Conservation (phyloP, 2,888 invertebrate genomes). For the Ophion obscuratus region DNA sequence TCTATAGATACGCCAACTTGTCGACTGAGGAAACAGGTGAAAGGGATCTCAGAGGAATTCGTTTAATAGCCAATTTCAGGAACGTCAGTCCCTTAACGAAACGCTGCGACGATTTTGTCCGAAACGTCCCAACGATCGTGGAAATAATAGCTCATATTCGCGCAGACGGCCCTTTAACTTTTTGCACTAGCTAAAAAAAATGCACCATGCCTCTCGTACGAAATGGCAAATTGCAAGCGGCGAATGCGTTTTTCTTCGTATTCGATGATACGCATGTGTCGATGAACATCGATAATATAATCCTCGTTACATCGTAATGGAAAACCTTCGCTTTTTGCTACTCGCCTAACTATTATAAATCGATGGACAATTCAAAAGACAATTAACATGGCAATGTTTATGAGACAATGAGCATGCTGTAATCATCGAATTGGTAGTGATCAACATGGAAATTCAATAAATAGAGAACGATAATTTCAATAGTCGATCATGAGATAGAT, state of each 20-base stretch:
- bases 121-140: conserved; percentile 67
- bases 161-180: conserved; percentile 57
- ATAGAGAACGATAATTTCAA: neutral
- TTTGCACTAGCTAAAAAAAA: conserved; percentile 18
- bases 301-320: conserved; percentile 9
- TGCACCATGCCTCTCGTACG: neutral
- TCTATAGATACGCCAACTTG: conserved; percentile 29
- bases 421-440: too few relatives aligned
- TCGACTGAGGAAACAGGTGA: conserved; percentile 47
- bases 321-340: conserved; percentile 3
- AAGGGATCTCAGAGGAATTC: conserved; percentile 67
- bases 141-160: conserved; percentile 68
- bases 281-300: conserved; percentile 5
- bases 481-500: neutral
- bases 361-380: neutral
- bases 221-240: conserved; percentile 22
- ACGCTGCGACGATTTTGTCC: conserved; percentile 71
- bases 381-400: neutral
- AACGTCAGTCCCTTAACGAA: conserved; percentile 81
- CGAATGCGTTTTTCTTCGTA: conserved; percentile 20
- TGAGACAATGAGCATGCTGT: neutral
- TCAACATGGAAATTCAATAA: neutral
- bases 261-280: neutral
- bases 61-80: conserved; percentile 82
- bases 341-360: neutral